These are phyloP conservation scores for Sicus ferrugineus DNA, from an alignment of 2,888 invertebrate genomes.

Conservation along the genomic window DNA sequence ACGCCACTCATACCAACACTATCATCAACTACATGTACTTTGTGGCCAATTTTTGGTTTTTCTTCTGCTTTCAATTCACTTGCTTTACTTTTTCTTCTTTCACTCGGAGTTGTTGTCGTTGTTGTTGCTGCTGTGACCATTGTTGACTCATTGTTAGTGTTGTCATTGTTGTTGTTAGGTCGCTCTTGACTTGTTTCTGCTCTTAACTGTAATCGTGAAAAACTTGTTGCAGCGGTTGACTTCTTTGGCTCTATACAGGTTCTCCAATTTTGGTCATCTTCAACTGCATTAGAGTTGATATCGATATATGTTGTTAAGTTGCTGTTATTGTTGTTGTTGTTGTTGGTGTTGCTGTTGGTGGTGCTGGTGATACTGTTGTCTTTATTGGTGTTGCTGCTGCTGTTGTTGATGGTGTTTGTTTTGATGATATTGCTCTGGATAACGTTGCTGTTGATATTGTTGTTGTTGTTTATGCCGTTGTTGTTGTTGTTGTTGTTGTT, in stretches of 20 bases:
- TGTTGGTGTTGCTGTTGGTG: conserved; percentile 25
- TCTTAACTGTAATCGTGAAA: conserved; percentile 38
- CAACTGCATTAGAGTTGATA: conserved; percentile 15
- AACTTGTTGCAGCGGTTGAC: conserved; percentile 14
- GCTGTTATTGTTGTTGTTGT: conserved; percentile 29
- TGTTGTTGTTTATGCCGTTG: conserved; percentile 25
- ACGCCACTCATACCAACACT: conserved; percentile 17
- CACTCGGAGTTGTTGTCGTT: conserved; percentile 21
- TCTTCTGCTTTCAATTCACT: background rate
- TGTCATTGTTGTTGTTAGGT: conserved; percentile 21
- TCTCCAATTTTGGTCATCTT: conserved; percentile 32
- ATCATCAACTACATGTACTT: too few relatives aligned
- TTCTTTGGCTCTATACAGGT: conserved; percentile 32
- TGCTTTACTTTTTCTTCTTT: conserved; percentile 37
- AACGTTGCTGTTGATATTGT: conserved; percentile 20
- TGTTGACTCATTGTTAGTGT: conserved; percentile 21
- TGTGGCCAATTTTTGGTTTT: conserved; percentile 7
- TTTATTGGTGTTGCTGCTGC: conserved; percentile 23
- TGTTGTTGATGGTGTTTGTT: conserved; percentile 28
- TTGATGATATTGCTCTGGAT: too few relatives aligned
- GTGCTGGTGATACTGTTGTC: conserved; percentile 23
- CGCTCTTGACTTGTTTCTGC: conserved; percentile 7
- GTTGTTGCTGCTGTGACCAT: conserved; percentile 18
- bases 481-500: conserved; percentile 28
- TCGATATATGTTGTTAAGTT: conserved; percentile 16